Conservation (phyloP, 2,888 invertebrate species). For the Argyra leucocephala region DNA sequence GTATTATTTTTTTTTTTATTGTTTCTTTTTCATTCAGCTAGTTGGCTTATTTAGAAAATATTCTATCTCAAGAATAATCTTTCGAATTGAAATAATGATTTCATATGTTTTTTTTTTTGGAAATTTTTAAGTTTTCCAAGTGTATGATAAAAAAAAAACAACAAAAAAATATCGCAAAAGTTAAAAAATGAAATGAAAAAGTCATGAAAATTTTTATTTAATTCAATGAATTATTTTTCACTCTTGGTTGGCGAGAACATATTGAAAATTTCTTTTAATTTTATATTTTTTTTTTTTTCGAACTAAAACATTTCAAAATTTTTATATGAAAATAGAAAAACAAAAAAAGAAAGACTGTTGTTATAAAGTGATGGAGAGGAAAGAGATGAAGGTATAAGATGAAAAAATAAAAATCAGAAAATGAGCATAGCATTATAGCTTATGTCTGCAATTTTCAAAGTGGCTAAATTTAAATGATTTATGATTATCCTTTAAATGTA, state of each 20-base stretch:
- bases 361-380: neutral
- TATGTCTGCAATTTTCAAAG: neutral
- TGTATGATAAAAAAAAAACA: too few relatives aligned
- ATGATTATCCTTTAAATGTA: neutral
- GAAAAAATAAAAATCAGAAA: neutral
- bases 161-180: neutral
- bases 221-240: neutral
- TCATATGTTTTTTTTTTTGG: too few relatives aligned
- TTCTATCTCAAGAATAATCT: too few relatives aligned
- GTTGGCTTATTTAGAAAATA: too few relatives aligned
- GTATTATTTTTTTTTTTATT: too few relatives aligned
- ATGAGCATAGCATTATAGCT: neutral
- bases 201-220: conserved; percentile 1
- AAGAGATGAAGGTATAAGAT: too few relatives aligned
- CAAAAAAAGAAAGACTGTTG: neutral
- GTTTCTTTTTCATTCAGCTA: too few relatives aligned
- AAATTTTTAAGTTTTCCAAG: too few relatives aligned
- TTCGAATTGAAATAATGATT: too few relatives aligned
- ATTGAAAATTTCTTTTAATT: neutral
- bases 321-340: neutral
- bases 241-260: neutral
- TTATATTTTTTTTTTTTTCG: too few relatives aligned
- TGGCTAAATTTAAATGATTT: neutral
- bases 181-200: neutral
- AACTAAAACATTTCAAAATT: neutral